Conservation (phyloP, 2,113 vertebrate genomes). For the Lampris megalopsis region DNA sequence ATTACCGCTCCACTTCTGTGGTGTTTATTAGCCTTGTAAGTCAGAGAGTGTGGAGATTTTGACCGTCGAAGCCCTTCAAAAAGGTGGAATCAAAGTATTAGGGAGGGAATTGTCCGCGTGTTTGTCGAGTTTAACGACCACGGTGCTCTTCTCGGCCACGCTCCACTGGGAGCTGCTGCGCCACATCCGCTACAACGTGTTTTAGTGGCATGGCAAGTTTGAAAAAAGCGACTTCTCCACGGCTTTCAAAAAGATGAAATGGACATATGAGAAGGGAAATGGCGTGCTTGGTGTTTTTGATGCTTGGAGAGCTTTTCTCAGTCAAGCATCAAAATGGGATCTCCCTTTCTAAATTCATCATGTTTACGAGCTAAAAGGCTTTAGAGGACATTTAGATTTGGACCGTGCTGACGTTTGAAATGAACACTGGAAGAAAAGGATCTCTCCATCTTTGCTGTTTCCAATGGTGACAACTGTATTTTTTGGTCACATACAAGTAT, state of each 20-base stretch:
- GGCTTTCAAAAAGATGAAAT: slow-evolving; percentile 9
- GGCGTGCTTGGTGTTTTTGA: slow-evolving; percentile 15
- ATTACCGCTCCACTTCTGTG: slow-evolving; percentile 67
- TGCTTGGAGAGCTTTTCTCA: slow-evolving; percentile 7
- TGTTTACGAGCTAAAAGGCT: slow-evolving; percentile 8
- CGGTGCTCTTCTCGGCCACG: background rate
- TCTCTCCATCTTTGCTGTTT: slow-evolving; percentile 11
- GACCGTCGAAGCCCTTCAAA: slow-evolving; percentile 44
- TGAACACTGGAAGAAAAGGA: slow-evolving; percentile 13
- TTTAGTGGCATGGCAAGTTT: background rate
- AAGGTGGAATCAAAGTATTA: slow-evolving; percentile 44
- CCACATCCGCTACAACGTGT: background rate
- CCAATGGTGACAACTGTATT: slow-evolving; percentile 14
- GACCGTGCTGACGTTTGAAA: slow-evolving; percentile 17
- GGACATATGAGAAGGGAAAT: background rate
- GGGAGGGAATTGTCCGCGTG: slow-evolving; percentile 2
- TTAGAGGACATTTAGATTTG: background rate
- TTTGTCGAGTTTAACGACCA: slow-evolving; percentile 16
- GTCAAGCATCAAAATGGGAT: background rate
- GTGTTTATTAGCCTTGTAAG: slow-evolving; percentile 60
- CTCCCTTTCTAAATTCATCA: background rate
- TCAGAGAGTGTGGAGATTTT: slow-evolving; percentile 51
- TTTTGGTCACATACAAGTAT: too few relatives aligned
- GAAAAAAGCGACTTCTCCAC: background rate
- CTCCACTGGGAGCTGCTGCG: slow-evolving; percentile 19